phyloP scores from a whole-genome alignment of 2,888 invertebrate genomes.

The Branchipolynoe longqiensis region DNA sequence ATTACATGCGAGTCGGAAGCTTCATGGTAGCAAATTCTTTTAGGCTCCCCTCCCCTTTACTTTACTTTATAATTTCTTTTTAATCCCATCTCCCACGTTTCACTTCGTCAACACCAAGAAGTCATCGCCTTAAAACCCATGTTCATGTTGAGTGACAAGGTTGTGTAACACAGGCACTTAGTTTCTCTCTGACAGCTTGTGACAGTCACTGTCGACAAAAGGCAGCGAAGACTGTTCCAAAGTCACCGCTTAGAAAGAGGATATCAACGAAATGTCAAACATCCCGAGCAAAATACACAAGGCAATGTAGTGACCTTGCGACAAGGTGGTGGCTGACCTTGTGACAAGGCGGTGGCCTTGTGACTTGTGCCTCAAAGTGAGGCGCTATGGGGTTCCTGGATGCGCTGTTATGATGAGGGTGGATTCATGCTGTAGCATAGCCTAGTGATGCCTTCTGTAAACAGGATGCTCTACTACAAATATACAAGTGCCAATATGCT shows the following conservation, averaged over 20 bases:
- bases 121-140: constrained; percentile 3
- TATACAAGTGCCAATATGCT: constrained; percentile 36
- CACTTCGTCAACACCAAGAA: constrained; percentile 21
- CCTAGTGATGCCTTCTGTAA: constrained; percentile 14
- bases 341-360: no score
- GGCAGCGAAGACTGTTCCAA: constrained; percentile 37
- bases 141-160: neutral
- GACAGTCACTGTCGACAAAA: constrained; percentile 30
- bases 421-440: neutral
- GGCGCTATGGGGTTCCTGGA: neutral
- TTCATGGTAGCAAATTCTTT: constrained; percentile 53
- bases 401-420: neutral
- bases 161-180: constrained; percentile 18
- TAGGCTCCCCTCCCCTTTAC: no score
- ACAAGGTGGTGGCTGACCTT: no score
- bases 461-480: constrained; percentile 39
- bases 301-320: no score
- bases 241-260: constrained; percentile 5
- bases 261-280: constrained; percentile 37
- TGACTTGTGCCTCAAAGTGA: constrained; percentile 5
- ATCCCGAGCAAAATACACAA: constrained; percentile 53
- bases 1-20: constrained; percentile 43
- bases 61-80: no score
- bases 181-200: constrained; percentile 24
- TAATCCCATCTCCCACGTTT: neutral